Base-by-base conservation (phyloP, 2,797 vertebrate species). In the Sebastes diaconus region DNA sequence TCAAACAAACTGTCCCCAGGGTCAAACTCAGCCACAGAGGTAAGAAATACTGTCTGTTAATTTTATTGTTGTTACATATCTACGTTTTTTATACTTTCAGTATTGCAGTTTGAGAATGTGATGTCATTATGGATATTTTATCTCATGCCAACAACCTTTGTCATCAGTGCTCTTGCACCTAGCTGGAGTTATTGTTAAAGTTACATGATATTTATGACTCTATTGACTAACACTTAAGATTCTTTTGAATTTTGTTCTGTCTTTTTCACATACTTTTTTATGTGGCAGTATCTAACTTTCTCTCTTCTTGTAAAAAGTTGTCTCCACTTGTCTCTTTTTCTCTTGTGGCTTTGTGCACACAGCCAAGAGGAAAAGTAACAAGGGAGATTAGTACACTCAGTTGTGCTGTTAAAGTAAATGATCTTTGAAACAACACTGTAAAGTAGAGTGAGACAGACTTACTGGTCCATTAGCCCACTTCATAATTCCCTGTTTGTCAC, bases 1-100 rank as follows among this genome's bases (percentile, higher is more conserved):
- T 95, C 92, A 99, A 96, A 93, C 97, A 97, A 94, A 98, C 96
- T 85, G 91, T 99, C 79, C 97, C 99, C 66, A 95, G 98, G 79
- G 96, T 99, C 84, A 98, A 96, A 89, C 96, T 99, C 84, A 95
- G 96, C 88, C 96, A 98, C 90, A 98, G 96, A 97, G 99, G 99
- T 99, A 97, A 95, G 93, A 79, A 77, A 76, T 74, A 68, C 11
- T 75, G 25, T 54, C 13, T 61, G 1, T 52, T 42, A 1, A 59
- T 73, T 72, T 58, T 25, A 58, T 50, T 61, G 3, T 60, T 42
- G 22, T 57, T 80, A 24, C 24, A 18, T 67, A 64, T 80, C 79
- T 73, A 42, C 9, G 36, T 74, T 18, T 63, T 61, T 55, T 6
- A 58, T 42, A 14, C 11, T n/a, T 59, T 25, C 3, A 14, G 3